These are phyloP conservation scores for Cyanoliseus patagonus DNA, from an alignment of 2,113 vertebrate species.

Conservation along the genomic window DNA sequence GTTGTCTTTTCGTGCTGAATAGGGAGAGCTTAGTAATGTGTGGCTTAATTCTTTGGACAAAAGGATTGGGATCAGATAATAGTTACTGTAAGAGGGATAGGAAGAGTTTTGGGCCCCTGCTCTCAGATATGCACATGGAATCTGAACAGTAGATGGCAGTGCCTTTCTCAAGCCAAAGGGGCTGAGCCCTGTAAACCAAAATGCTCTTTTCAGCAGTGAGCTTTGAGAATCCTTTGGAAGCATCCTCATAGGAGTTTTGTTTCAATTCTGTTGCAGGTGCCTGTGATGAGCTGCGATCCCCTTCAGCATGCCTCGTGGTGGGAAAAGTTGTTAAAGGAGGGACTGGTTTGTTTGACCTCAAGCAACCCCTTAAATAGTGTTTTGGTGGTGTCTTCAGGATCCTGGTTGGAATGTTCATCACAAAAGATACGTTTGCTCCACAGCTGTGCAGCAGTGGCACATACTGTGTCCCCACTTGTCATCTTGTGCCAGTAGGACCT, in stretches of 20 bases:
- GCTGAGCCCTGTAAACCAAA: not conserved
- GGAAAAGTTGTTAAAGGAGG: conserved; percentile 95
- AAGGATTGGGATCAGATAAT: not conserved
- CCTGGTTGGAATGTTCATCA: not conserved
- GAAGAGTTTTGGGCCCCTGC: not conserved
- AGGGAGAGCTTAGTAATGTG: not conserved
- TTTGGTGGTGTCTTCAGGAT: not conserved
- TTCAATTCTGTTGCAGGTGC: conserved; percentile 77
- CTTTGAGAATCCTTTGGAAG: not conserved
- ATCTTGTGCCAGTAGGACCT: not conserved
- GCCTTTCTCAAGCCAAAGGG: not conserved
- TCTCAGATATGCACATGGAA: not conserved
- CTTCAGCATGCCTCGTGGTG: conserved; percentile 91
- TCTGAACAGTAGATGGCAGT: conserved; percentile 9
- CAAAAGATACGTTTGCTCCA: rapidly evolving
- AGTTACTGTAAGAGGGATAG: not conserved
- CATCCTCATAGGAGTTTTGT: not conserved
- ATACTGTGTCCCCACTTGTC: not conserved
- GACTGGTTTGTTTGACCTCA: conserved; percentile 95
- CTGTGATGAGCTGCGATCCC: conserved; percentile 85
- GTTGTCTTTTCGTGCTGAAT: not conserved
- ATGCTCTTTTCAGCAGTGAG: not conserved
- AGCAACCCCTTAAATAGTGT: conserved; percentile 87
- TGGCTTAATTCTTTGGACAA: not conserved
- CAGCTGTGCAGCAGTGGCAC: rapidly evolving